These are phyloP conservation scores for Omphaloscelis lunosa DNA, from an alignment of 2,888 invertebrate species.

Conservation along the genomic window DNA sequence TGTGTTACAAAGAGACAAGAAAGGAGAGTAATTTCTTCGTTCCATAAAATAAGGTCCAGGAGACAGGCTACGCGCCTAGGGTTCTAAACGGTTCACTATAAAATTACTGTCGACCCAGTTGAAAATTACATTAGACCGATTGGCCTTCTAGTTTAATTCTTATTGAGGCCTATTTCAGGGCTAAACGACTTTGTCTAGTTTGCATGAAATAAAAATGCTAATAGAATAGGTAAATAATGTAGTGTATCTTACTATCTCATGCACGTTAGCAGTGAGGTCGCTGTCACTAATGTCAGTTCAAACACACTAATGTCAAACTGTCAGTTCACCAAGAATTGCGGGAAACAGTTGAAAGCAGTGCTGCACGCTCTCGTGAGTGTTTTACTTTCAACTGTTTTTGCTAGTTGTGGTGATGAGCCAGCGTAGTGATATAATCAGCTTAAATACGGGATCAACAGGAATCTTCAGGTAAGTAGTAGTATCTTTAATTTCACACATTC, in stretches of 20 bases:
- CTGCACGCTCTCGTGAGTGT: no score
- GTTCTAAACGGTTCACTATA: neutral
- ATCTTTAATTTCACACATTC: slow-evolving; percentile 2
- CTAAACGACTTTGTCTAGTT: neutral
- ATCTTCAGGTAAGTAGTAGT: no score
- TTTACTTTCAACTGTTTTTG: no score
- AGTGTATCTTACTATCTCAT: neutral
- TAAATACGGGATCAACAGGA: no score
- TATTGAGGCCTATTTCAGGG: neutral
- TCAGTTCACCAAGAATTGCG: no score
- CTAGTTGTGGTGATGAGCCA: no score
- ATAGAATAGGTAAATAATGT: neutral
- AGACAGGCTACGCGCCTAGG: neutral
- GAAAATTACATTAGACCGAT: slow-evolving; percentile 6
- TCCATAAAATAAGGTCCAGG: neutral
- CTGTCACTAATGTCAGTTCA: no score
- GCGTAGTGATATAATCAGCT: no score
- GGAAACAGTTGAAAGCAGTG: no score
- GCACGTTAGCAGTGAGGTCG: no score
- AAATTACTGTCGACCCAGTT: slow-evolving; percentile 1
- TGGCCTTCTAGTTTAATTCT: neutral
- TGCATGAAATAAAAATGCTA: slow-evolving; percentile 12
- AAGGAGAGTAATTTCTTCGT: neutral
- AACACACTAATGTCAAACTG: no score
- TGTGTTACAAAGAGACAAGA: no score